Base-by-base conservation (phyloP, 2,113 vertebrate genomes). In the Plecotus auritus region DNA sequence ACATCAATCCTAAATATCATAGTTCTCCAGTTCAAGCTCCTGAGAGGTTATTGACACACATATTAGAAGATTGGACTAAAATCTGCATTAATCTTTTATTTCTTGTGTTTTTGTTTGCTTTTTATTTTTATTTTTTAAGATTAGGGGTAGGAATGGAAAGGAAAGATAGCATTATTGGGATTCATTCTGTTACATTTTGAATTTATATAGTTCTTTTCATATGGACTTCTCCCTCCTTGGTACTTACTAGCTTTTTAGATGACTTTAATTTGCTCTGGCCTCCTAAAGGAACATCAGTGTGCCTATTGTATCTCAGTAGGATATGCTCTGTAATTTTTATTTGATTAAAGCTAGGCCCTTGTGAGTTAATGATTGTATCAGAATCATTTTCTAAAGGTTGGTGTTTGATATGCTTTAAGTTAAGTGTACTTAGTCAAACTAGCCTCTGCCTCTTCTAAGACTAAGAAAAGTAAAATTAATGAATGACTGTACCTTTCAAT, bases 131-230 rank as follows among this genome's bases (percentile, higher is more conserved):
- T 47, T 83, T 74, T 85, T 61, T 54, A 80, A 88, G 76, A 45
- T 45, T 59, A 45, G 10, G 18, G 32, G 10, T 88, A 26, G 18
- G 9, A 64, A 40, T 95, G 51, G 35, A 37, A 88, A 85, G 78
- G 30, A 56, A 83, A 77, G 20, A 32, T 32, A 45, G 9, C 64
- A 17, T 66, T 64, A 49, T 32, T 74, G 30, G 26, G 13, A 49
- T 76, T 90, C 35, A 37, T 85, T 94, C 70, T 78, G 42, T 40
- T 61, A 61, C 40, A 30, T 61, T 88, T 77, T 93, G n/a, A 95
- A 82, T 73, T 83, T 69, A 69, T 64, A 22, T 89, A 70, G 40
- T 84, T 28, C 37, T 86, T 95, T 82, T 78, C 28, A 67, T 81
- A 67, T 72, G 37, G 40, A 67, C 59, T 84, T 91, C n/a, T 77